Percentiles rank a stretch among this genome's conserved stretches.
Evolutionary conservation across 2,113 vertebrate species (phyloP).

Genomic region (Desmodus rotundus): DNA sequence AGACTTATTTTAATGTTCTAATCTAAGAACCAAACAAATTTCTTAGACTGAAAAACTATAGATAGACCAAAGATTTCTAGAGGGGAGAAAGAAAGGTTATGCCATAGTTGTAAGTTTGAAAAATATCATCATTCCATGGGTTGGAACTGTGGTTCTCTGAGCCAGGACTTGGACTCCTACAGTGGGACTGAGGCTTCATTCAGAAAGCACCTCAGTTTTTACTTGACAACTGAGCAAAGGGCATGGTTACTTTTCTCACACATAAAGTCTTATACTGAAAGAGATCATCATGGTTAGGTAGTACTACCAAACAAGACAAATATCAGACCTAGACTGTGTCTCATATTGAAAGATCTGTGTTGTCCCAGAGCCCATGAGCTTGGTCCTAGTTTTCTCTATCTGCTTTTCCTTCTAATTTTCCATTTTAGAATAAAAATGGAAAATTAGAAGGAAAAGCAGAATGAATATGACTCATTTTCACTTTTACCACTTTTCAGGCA

Average conservation of each 20-base stretch:
- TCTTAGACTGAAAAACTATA: background rate
- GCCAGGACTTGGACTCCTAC: background rate
- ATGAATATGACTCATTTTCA: background rate
- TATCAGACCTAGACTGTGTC: background rate
- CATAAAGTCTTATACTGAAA: background rate
- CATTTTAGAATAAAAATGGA: too few relatives aligned
- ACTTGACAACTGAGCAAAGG: background rate
- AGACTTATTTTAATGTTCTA: background rate
- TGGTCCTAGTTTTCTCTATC: fast-evolving
- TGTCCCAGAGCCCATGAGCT: background rate
- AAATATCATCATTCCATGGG: background rate
- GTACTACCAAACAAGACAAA: background rate
- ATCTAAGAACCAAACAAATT: too few relatives aligned
- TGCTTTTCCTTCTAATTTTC: background rate
- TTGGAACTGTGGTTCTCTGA: background rate
- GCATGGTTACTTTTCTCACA: background rate
- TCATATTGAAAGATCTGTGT: background rate
- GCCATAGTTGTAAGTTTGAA: background rate
- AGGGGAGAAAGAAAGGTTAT: background rate
- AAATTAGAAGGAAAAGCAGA: too few relatives aligned
- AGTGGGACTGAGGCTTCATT: background rate
- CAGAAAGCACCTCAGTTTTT: background rate
- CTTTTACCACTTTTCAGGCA: background rate
- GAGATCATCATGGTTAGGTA: background rate
- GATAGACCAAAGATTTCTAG: background rate